Conservation (phyloP, 2,888 invertebrate species). For the Yponomeuta malinellus region DNA sequence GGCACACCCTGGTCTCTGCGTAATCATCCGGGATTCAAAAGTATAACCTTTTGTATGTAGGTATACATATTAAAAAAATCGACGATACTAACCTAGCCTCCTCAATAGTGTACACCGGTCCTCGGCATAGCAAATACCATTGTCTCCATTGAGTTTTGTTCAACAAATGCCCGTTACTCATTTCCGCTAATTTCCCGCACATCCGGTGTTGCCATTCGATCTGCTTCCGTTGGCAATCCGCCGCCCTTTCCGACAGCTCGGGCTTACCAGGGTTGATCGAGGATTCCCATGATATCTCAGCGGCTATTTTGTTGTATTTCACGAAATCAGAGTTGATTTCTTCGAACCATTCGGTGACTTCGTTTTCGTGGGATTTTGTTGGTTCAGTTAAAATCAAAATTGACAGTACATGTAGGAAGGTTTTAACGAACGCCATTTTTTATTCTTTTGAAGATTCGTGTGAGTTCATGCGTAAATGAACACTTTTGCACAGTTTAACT, state of each 20-base stretch:
- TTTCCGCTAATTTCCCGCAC: constrained; percentile 38
- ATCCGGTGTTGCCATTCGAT: constrained; percentile 45
- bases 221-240: constrained; percentile 39
- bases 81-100: constrained; percentile 69
- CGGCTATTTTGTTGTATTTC: constrained; percentile 46
- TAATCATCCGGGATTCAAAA: too few species aligned
- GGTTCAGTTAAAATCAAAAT: constrained; percentile 18
- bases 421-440: constrained; percentile 12
- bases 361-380: constrained; percentile 25
- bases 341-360: constrained; percentile 38
- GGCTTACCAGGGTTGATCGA: constrained; percentile 43
- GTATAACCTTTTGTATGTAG: too few species aligned
- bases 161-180: constrained; percentile 35
- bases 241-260: constrained; percentile 33
- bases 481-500: background rate
- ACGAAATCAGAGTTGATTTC: constrained; percentile 44
- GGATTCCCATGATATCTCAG: constrained; percentile 57
- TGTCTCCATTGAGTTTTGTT: constrained; percentile 64
- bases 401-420: constrained; percentile 8
- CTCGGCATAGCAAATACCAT: constrained; percentile 78
- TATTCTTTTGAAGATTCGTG: background rate
- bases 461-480: background rate
- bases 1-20: too few species aligned
- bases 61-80: background rate
- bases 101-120: constrained; percentile 72